Conservation (phyloP, 2,797 vertebrate genomes). For the Liasis olivaceus region DNA sequence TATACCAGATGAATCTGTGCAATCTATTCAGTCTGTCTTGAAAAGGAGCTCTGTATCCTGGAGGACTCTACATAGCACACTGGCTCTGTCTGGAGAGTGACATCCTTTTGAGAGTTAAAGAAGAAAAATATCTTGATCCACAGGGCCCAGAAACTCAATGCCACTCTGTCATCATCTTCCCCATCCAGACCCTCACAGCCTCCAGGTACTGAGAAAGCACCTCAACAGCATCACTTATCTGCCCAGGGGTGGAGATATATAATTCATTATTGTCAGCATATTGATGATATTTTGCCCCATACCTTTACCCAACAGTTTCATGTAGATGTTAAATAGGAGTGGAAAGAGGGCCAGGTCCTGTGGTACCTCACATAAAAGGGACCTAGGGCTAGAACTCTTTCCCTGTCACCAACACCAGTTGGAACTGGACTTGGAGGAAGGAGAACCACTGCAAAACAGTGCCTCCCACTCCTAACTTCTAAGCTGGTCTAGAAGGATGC, state of each 20-base stretch:
- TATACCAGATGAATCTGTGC: background rate
- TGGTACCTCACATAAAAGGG: background rate
- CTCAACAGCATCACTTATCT: background rate
- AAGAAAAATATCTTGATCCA: background rate
- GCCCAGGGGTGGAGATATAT: background rate
- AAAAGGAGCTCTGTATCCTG: background rate
- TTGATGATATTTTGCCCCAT: background rate
- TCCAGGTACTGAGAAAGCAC: background rate
- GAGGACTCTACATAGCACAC: background rate
- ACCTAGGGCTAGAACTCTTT: background rate
- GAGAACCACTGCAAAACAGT: background rate
- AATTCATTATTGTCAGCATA: background rate
- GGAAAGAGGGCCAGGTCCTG: background rate
- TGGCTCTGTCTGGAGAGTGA: background rate
- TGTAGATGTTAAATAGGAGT: background rate
- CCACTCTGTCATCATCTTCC: background rate
- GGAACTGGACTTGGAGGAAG: background rate
- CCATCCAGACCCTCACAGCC: background rate
- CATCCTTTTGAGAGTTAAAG: background rate
- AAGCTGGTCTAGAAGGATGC: background rate
- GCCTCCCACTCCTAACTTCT: background rate
- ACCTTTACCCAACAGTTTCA: background rate
- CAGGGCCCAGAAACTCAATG: background rate
- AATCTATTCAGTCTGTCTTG: background rate
- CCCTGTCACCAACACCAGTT: background rate